phyloP scores from a whole-genome alignment of 2,113 vertebrate genomes.

The Penelope pileata region DNA sequence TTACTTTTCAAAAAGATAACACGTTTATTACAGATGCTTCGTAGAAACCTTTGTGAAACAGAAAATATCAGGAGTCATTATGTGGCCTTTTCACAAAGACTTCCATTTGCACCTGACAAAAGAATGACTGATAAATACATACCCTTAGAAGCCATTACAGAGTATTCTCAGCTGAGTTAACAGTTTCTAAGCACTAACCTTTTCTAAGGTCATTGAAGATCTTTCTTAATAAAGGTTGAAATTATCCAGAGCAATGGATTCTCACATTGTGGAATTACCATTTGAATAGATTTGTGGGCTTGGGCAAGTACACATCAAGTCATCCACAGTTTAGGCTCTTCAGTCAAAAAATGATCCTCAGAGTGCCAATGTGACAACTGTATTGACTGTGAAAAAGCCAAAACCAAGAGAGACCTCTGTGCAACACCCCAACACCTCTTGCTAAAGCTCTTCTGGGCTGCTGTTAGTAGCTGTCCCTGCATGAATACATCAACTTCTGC shows the following conservation, averaged over 20 bases:
- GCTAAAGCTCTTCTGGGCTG: neutral
- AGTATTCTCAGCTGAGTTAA: neutral
- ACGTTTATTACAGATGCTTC: neutral
- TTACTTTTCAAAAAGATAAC: neutral
- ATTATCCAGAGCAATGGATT: neutral
- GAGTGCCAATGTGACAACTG: neutral
- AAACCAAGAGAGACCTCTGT: neutral
- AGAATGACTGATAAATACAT: neutral
- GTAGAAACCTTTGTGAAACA: neutral
- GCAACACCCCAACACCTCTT: neutral
- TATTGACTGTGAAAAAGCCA: neutral
- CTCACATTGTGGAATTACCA: neutral
- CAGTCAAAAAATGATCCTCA: neutral
- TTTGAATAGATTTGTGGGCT: neutral
- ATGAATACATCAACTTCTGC: neutral
- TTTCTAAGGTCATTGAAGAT: neutral
- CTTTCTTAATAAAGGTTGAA: neutral
- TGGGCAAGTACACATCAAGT: fast-evolving
- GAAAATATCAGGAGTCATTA: neutral
- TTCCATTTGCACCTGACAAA: neutral
- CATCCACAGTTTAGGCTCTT: neutral
- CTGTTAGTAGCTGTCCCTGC: neutral
- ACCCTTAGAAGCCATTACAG: neutral
- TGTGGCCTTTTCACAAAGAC: neutral
- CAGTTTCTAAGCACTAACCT: neutral